phyloP scores from a whole-genome alignment of 2,797 vertebrate species.

The Chaetophractus vellerosus region DNA sequence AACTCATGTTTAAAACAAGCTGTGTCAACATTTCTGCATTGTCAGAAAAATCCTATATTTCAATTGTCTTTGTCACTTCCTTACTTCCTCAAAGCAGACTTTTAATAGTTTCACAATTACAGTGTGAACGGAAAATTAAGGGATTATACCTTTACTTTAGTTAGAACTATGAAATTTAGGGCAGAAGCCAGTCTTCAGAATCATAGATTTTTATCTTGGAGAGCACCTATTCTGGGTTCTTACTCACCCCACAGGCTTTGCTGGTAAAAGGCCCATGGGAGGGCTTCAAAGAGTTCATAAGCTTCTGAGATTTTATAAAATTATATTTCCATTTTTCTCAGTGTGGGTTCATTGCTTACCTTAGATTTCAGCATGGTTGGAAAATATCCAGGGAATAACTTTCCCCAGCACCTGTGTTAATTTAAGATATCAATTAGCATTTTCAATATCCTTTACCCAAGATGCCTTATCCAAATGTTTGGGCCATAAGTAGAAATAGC shows the following conservation, averaged over 20 bases:
- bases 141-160: constrained; percentile 15
- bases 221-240: background rate
- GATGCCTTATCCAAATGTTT: constrained; percentile 39
- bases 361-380: constrained; percentile 61
- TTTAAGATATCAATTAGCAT: constrained; percentile 74
- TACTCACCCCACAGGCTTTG: background rate
- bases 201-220: constrained; percentile 46
- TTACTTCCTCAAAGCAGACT: background rate
- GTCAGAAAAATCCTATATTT: background rate
- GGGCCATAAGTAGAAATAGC: background rate
- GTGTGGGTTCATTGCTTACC: constrained; percentile 60
- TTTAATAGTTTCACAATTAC: background rate
- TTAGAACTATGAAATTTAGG: constrained; percentile 35
- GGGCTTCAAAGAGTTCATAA: constrained; percentile 32
- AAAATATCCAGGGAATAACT: constrained; percentile 70
- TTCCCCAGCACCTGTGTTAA: constrained; percentile 59
- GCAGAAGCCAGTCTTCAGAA: constrained; percentile 14
- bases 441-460: constrained; percentile 68
- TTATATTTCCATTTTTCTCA: constrained; percentile 71
- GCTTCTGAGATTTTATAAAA: constrained; percentile 59
- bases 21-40: background rate
- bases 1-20: constrained; percentile 13
- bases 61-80: background rate
- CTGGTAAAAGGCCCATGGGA: background rate
- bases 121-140: constrained; percentile 6